Evolutionary conservation across 2,888 invertebrate genomes (phyloP).

Genomic region (Isotomurus palustris): DNA sequence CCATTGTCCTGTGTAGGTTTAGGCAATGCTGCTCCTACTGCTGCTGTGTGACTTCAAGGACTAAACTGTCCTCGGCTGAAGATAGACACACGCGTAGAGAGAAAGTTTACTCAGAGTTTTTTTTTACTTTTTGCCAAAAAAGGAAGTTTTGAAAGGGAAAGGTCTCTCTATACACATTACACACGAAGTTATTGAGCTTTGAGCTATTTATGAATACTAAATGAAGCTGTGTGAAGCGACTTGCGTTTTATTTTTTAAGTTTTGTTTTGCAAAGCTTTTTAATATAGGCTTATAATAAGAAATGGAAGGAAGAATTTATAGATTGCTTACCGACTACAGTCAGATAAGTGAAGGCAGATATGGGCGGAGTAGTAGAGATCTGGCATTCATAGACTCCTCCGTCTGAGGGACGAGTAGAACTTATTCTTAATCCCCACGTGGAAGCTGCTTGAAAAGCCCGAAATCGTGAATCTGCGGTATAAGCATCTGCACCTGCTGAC

Average conservation of each 20-base stretch:
- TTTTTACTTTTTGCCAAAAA: too few relatives aligned
- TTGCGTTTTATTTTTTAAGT: too few relatives aligned
- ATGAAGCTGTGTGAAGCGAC: too few relatives aligned
- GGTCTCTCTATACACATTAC: too few relatives aligned
- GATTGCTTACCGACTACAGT: constrained; percentile 46
- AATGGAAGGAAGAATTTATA: neutral
- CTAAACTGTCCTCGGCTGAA: too few relatives aligned
- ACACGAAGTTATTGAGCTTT: neutral
- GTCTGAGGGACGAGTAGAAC: constrained; percentile 42
- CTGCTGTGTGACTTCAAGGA: too few relatives aligned
- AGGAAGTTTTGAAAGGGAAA: too few relatives aligned
- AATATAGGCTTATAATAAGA: too few relatives aligned
- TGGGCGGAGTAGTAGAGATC: constrained; percentile 45
- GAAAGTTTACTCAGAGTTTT: too few relatives aligned
- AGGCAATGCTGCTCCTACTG: too few relatives aligned
- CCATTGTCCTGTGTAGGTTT: too few relatives aligned
- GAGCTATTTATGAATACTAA: neutral
- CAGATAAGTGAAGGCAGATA: constrained; percentile 45
- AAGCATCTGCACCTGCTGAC: constrained; percentile 41
- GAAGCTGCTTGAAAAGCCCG: constrained; percentile 42
- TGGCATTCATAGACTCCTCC: constrained; percentile 45
- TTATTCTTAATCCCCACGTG: constrained; percentile 45
- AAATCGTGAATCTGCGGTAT: constrained; percentile 44
- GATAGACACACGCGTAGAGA: too few relatives aligned
- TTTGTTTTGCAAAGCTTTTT: neutral